Evolutionary conservation across 2,888 invertebrate genomes (phyloP).

Genomic region (Eilema griseolum): DNA sequence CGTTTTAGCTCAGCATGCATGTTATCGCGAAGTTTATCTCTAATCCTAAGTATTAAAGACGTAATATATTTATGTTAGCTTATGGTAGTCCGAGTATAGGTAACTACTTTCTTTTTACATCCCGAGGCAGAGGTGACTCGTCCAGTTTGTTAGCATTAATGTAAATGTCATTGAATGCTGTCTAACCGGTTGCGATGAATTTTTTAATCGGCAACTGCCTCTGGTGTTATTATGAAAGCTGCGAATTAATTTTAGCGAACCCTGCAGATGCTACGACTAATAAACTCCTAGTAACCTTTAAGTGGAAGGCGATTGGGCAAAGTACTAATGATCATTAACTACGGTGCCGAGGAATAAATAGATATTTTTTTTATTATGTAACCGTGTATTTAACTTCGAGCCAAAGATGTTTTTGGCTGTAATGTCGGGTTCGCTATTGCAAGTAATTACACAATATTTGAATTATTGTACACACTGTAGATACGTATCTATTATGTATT

Average conservation of each 20-base stretch:
- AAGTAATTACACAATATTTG: not conserved
- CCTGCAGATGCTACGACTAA: constrained; percentile 44
- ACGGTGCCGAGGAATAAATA: constrained; percentile 20
- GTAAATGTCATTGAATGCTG: constrained; percentile 81
- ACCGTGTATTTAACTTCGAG: constrained; percentile 17
- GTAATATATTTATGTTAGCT: constrained; percentile 24
- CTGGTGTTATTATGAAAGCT: constrained; percentile 72
- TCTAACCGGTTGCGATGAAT: constrained; percentile 73
- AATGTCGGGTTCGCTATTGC: not conserved
- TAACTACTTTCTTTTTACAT: constrained; percentile 77
- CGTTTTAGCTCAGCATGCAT: not conserved
- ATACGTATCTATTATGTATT: not conserved
- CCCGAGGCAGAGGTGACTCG: constrained; percentile 67
- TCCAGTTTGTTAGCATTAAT: constrained; percentile 77
- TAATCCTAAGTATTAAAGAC: not conserved
- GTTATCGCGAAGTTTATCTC: not conserved
- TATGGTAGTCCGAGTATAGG: constrained; percentile 49
- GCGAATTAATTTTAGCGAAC: constrained; percentile 60
- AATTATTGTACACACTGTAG: not conserved
- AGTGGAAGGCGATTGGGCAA: constrained; percentile 22
- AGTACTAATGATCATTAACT: constrained; percentile 32
- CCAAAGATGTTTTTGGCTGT: constrained; percentile 17
- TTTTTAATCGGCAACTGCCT: constrained; percentile 64
- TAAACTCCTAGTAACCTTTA: constrained; percentile 49
- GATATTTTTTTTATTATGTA: constrained; percentile 23